Evolutionary conservation across 2,888 invertebrate species (phyloP), one percentile per base, ranked within the genome.

Genomic region (Eupithecia subumbrata): DNA sequence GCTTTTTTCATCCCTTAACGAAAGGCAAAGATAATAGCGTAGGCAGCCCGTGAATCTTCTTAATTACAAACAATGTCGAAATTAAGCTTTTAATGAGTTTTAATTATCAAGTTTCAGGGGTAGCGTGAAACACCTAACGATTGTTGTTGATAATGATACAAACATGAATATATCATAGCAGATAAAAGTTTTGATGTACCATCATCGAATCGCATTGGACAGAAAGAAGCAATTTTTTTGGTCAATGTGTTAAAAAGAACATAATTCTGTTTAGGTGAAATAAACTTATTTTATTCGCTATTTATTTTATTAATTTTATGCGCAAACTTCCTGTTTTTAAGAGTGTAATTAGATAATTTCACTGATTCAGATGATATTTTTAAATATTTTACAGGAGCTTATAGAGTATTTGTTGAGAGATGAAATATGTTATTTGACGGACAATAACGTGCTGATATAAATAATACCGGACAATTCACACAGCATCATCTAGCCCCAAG

Each of bases 21-120:
- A 76, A 76, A 56, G 84, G 86, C 84, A 86, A 89, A 91, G 90
- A 91, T 92, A 92, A 91, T 89, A 91, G 87, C 89, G 89, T 90
- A 89, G 88, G 88, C 88, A 90, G 91, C 92, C 91, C 91, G 90
- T 92, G 92, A 93, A 93, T 93, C 92, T 93, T 91, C 91, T 92
- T 93, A 94, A 93, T 92, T 92, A 90, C 92, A 92, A 91, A 90
- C 92, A 91, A 91, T 92, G 91, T 91, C 88, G 88, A 92, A 92
- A 92, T 92, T 92, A 92, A 91, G 92, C 91, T 91, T 91, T 91
- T 91, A 93, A 92, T 92, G 91, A 92, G 90, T 92, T 93, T 93
- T 92, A 92, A 93, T 93, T 93, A 93, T 91, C 90, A 92, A 92
- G 89, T 92, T 92, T 89, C 83, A 85, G 87, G 90, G 88, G 87